A percentile compares a stretch with the other conserved stretches of the same genome.
These are phyloP conservation scores for Cuculus canorus DNA, from an alignment of 2,797 vertebrate species.

Conservation along the genomic window DNA sequence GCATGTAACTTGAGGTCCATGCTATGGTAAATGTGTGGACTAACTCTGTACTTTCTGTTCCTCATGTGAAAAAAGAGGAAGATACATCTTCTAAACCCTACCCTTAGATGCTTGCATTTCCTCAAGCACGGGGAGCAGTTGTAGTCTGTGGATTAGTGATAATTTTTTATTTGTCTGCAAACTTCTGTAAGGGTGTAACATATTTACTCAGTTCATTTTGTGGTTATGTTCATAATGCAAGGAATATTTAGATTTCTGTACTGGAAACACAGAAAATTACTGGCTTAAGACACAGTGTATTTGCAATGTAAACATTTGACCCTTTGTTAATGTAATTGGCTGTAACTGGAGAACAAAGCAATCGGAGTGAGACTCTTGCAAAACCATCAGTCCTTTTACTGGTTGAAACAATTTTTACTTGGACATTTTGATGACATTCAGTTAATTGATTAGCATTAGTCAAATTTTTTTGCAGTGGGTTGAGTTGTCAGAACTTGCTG, in stretches of 20 bases:
- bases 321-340: background rate
- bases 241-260: background rate
- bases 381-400: background rate
- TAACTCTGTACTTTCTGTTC: background rate
- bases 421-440: background rate
- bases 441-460: background rate
- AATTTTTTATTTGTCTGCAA: background rate
- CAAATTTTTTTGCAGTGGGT: background rate
- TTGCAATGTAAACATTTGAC: background rate
- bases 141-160: background rate
- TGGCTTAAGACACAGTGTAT: background rate
- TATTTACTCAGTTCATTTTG: background rate
- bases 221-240: background rate
- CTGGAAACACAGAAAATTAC: background rate
- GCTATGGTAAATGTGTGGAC: background rate
- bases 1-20: background rate
- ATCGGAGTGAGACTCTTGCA: background rate
- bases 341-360: background rate
- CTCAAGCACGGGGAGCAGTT: background rate
- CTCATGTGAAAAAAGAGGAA: background rate
- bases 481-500: background rate
- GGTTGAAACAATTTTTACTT: background rate
- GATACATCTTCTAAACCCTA: background rate
- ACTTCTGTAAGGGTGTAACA: background rate
- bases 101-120: background rate